A percentile compares a stretch with the other conserved stretches of the same genome.
Conservation (phyloP, 1,140 invertebrate genomes). For the Lepidurus apus region DNA sequence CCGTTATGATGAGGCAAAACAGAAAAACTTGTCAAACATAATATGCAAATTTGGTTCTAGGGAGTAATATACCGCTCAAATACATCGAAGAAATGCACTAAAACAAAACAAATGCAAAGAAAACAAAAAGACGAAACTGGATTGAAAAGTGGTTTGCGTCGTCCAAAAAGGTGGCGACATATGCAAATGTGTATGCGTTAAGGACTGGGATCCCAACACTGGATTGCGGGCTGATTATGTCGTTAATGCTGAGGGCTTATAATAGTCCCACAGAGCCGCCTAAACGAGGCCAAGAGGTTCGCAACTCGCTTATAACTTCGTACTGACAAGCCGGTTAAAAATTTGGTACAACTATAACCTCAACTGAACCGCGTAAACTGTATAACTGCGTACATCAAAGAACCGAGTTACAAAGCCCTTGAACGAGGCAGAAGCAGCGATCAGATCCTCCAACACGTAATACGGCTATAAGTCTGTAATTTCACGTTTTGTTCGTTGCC, state of each 20-base stretch:
- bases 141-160: not conserved
- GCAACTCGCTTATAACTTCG: too few species aligned
- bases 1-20: not conserved
- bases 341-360: too few species aligned
- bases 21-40: not conserved
- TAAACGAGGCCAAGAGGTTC: too few species aligned
- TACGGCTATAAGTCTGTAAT: not conserved
- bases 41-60: not conserved
- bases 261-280: too few species aligned
- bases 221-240: not conserved
- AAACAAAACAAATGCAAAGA: not conserved
- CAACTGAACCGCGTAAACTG: too few species aligned
- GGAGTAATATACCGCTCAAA: not conserved
- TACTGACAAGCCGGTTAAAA: too few species aligned
- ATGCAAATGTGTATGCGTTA: not conserved
- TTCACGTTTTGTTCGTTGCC: not conserved
- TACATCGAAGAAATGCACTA: not conserved
- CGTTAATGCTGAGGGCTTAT: not conserved
- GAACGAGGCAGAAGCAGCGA: not conserved
- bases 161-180: not conserved
- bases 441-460: not conserved
- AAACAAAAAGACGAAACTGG: not conserved
- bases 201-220: not conserved
- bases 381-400: too few species aligned
- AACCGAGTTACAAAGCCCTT: too few species aligned